Conservation (phyloP, 2,888 invertebrate genomes). For the Phengaris arion region DNA sequence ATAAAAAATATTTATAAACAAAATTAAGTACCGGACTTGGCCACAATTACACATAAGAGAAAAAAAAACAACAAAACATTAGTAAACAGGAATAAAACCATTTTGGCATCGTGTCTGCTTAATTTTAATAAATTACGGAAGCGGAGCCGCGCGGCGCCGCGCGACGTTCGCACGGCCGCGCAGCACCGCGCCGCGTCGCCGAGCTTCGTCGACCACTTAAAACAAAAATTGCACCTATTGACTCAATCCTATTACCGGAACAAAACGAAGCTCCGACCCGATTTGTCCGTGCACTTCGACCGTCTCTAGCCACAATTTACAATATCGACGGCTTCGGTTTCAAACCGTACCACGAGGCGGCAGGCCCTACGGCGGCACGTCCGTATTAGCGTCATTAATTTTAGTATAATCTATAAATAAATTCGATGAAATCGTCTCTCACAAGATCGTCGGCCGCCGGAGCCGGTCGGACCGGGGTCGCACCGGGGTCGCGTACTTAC, state of each 20-base stretch:
- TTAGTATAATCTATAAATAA: conserved; percentile 78
- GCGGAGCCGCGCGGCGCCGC: conserved; percentile 39
- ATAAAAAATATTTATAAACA: conserved; percentile 78
- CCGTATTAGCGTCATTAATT: conserved; percentile 69
- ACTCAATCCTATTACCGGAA: conserved; percentile 73
- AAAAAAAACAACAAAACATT: conserved; percentile 75
- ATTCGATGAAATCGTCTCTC: conserved; percentile 79
- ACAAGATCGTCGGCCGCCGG: conserved; percentile 53
- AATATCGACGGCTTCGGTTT: conserved; percentile 73
- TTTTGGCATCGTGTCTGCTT: conserved; percentile 79
- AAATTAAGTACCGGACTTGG: conserved; percentile 78
- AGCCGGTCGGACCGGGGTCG: conserved; percentile 39
- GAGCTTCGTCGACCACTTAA: conserved; percentile 60
- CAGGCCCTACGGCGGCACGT: conserved; percentile 65
- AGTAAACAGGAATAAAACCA: conserved; percentile 79
- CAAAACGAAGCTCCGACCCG: conserved; percentile 71
- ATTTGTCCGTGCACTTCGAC: conserved; percentile 71
- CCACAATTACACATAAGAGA: conserved; percentile 76
- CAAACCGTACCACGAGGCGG: conserved; percentile 67
- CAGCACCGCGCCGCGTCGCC: conserved; percentile 40
- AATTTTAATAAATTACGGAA: conserved; percentile 63
- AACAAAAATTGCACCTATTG: conserved; percentile 76
- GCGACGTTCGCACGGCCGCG: conserved; percentile 36
- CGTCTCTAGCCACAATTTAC: conserved; percentile 67
- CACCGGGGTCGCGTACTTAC: conserved; percentile 41